Percentiles rank a stretch among this genome's conserved stretches.
These are phyloP conservation scores for Decapterus maruadsi DNA, from an alignment of 2,797 vertebrate genomes.

Conservation along the genomic window DNA sequence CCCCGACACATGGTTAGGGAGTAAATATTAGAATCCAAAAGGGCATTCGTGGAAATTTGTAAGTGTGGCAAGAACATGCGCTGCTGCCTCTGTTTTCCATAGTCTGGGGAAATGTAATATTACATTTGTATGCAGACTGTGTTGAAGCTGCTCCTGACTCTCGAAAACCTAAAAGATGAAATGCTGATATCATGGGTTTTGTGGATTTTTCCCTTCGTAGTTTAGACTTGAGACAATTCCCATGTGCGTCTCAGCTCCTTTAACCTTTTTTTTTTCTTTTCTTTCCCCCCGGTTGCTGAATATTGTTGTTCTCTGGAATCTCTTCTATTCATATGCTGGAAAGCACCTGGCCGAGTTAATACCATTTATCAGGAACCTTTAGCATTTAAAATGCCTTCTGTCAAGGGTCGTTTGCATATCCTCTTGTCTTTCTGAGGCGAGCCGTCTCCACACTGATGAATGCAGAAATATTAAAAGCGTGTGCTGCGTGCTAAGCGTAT, in stretches of 20 bases:
- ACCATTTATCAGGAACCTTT: constrained; percentile 77
- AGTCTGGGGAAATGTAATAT: constrained; percentile 70
- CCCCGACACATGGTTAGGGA: constrained; percentile 48
- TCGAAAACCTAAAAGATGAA: constrained; percentile 49
- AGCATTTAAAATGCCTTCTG: constrained; percentile 81
- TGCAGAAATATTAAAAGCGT: constrained; percentile 46
- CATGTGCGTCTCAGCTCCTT: neutral
- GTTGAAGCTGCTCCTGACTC: constrained; percentile 42
- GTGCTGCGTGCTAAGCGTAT: constrained; percentile 49
- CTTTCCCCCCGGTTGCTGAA: constrained; percentile 21
- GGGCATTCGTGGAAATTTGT: constrained; percentile 57
- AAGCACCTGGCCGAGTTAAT: constrained; percentile 75
- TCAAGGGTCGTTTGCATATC: constrained; percentile 77
- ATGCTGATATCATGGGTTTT: constrained; percentile 53
- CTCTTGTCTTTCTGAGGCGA: constrained; percentile 70
- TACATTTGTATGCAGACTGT: constrained; percentile 69
- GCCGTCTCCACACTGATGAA: constrained; percentile 52
- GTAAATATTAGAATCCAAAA: constrained; percentile 70
- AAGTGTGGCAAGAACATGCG: constrained; percentile 53
- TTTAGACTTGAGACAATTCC: constrained; percentile 37
- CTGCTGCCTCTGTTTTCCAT: constrained; percentile 36
- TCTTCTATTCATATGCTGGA: constrained; percentile 61
- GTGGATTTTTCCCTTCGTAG: constrained; percentile 13
- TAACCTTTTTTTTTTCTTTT: constrained; percentile 25
- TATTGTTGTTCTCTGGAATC: constrained; percentile 43